Base-by-base conservation (phyloP, 2,797 vertebrate genomes). In the Danio albolineatus region DNA sequence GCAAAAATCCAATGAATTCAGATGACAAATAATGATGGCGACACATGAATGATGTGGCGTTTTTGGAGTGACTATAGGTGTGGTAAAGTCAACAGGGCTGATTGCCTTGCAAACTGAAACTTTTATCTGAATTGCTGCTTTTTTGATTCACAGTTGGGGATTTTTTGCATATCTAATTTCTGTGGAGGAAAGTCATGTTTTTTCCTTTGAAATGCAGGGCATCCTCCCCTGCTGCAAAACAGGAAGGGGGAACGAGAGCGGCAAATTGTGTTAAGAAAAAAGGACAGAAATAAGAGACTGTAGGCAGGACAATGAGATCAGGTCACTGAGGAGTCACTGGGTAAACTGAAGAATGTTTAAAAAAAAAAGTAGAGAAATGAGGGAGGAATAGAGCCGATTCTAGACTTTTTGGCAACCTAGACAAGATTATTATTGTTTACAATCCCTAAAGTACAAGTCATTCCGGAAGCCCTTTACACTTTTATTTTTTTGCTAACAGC, bases 311-410 rank as follows among this genome's bases (percentile, higher is more conserved):
- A 1, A 7, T 49, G 39, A 56, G 44, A 8, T 41, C 4, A 6
- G 76, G 44, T 70, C 65, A 80, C 8, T n/a, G 13, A 46, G 14
- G 10, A 51, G 53, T 51, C 49, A 46, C 7, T 8, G 53, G 9
- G 54, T 28, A n/a, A 46, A 72, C 16, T 61, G 44, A 43, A n/a
- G 49, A 16, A 14, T 28, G 36, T 9, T 48, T 65, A 36, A 80
- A 81, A 19, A 80, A 56, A 2, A 12, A 44, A n/a, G 74, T 51
- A 66, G 73, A 49, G 56, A 48, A 53, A n/a, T 48, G 53, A 39
- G 43, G 7, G 14, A 43, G 36, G 17, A 43, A 10, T 6, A 41
- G 10, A 73, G 3, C 28, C 28, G 3, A 28, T 28, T 28, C 3
- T 28, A 28, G 28, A 28, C 28, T 28, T 28, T 28, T 28, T 28